A percentile compares a stretch with the other conserved stretches of the same genome.
These are phyloP conservation scores for Phrynosoma platyrhinos DNA, from an alignment of 2,113 vertebrate genomes.

Conservation along the genomic window DNA sequence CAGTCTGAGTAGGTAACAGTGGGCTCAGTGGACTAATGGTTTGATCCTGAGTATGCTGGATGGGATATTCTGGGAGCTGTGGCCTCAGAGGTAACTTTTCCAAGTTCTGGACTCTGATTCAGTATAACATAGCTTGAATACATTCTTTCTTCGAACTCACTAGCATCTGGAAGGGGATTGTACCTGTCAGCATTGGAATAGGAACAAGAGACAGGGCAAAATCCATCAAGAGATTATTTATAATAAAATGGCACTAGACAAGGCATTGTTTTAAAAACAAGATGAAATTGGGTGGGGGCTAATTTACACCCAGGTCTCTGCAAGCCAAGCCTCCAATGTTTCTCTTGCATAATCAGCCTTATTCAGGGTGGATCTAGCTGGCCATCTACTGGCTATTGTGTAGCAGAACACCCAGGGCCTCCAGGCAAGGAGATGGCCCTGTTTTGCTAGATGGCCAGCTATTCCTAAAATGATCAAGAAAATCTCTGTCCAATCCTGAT, in stretches of 20 bases:
- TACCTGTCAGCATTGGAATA: neutral
- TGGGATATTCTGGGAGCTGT: too few relatives aligned
- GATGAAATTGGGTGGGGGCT: neutral
- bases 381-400: constrained; percentile 62
- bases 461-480: neutral
- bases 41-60: too few relatives aligned
- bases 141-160: too few relatives aligned
- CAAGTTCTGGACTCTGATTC: too few relatives aligned
- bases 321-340: neutral
- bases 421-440: accelerated
- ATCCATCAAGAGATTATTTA: neutral
- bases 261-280: neutral
- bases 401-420: constrained; percentile 23
- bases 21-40: too few relatives aligned
- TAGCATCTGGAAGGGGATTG: neutral
- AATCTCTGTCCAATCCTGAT: neutral
- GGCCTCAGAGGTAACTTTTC: too few relatives aligned
- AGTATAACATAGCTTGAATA: too few relatives aligned
- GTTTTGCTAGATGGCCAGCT: neutral
- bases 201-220: neutral
- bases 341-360: neutral
- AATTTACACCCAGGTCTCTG: neutral
- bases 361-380: neutral
- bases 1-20: too few relatives aligned
- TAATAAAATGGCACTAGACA: constrained; percentile 7